phyloP scores from a whole-genome alignment of 2,797 vertebrate species.

The Octomys mimax region DNA sequence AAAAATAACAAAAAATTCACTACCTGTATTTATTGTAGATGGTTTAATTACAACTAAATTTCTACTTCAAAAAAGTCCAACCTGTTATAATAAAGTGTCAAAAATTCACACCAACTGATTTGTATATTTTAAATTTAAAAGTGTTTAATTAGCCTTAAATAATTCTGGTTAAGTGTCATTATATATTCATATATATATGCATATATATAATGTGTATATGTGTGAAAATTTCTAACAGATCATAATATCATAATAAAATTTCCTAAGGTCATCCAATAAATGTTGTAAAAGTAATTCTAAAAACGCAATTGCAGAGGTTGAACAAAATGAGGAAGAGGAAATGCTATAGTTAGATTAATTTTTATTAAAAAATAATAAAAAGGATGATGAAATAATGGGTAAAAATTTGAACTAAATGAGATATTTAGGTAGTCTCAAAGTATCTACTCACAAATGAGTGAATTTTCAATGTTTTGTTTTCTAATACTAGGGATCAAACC shows the following conservation, averaged over 20 bases:
- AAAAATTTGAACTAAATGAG: conserved; percentile 16
- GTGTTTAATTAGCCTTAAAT: neutral
- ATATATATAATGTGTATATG: neutral
- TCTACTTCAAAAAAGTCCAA: conserved; percentile 55
- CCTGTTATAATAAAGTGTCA: conserved; percentile 21
- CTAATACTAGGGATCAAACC: neutral
- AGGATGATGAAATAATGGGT: conserved; percentile 17
- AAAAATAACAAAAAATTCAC: conserved; percentile 36
- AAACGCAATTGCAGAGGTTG: neutral
- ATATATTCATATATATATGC: too few species aligned
- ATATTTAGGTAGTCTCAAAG: conserved; percentile 21
- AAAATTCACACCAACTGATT: conserved; percentile 32
- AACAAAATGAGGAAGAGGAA: conserved; percentile 8
- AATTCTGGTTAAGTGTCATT: conserved; percentile 21
- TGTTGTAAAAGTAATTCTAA: conserved; percentile 60
- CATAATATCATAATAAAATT: conserved; percentile 55
- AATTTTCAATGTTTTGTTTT: neutral
- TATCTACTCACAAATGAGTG: neutral
- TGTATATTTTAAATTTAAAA: conserved; percentile 52
- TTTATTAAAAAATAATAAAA: conserved; percentile 39
- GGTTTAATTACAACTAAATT: conserved; percentile 26
- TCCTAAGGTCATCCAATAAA: neutral
- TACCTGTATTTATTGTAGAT: neutral
- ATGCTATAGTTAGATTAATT: conserved; percentile 30
- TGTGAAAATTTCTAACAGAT: conserved; percentile 35